Base-by-base conservation (phyloP, 2,888 invertebrate species). In the Drosophila merina region DNA sequence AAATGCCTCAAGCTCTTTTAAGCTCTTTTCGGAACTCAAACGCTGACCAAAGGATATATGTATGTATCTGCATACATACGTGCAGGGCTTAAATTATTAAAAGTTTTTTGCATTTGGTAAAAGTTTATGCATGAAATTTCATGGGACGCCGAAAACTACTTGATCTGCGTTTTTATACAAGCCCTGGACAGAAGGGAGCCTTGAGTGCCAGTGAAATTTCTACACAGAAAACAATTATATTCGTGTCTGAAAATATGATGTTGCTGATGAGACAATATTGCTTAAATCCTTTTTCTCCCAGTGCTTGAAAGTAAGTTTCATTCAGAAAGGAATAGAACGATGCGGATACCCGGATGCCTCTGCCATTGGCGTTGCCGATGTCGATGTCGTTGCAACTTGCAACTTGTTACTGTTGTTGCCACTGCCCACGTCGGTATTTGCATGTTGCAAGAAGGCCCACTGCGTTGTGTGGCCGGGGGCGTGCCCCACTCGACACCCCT, bases 101-200 rank as follows among this genome's bases (percentile, higher is more conserved):
- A 88, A 88, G 76, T 85, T 88, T 77, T 75, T 77, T 75, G 76
- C 85, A 88, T 79, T 83, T 74, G 72, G 48, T 6, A 85, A 84
- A 87, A 87, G 79, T 87, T 87, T 88, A 73, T 88, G 87, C 88
- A 87, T 86, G 84, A 79, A 88, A 83, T 88, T 85, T 83, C 84
- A 83, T 77, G 74, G 86, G 72, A 77, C 75, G 70, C 81, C 72
- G 72, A 63, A 36, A 36, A 81, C 86, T 79, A 84, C 83, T 84
- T 79, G 74, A 81, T 76, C 79, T 77, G 57, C 72, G 59, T 49
- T 54, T 59, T 51, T 78, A 74, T 71, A 25, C 36, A 33, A 12
- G 51, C 25, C 54, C 26, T 31, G 62, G 62, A 30, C 31, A 31
- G 33, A 30, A 25, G 36, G 20, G 50, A 10, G 50, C 20, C 14